These are phyloP conservation scores for Epizoanthus rinbou DNA, from an alignment of 92 coral and sea anemone genomes.

Conservation along the genomic window DNA sequence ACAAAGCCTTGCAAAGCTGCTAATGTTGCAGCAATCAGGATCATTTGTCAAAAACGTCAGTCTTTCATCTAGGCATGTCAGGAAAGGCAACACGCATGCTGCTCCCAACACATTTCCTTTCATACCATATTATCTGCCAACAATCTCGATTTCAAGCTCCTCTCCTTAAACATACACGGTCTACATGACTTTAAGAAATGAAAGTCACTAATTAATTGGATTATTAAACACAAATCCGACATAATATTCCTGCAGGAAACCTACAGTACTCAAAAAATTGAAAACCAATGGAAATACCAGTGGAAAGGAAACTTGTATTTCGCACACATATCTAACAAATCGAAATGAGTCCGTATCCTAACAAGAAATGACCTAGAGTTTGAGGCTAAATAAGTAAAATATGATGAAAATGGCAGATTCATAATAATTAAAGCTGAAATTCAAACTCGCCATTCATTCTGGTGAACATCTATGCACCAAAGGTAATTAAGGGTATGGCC, in stretches of 20 bases:
- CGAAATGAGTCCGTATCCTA: slow-evolving; percentile 39
- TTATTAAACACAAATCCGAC: slow-evolving; percentile 24
- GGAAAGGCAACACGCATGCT: slow-evolving; percentile 15
- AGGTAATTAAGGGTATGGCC: not conserved
- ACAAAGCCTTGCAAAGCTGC: not conserved
- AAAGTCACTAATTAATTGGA: slow-evolving; percentile 30
- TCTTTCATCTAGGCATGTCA: not conserved
- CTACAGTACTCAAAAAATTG: slow-evolving; percentile 42
- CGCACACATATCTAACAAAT: slow-evolving; percentile 44
- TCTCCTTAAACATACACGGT: slow-evolving; percentile 13
- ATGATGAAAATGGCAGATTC: slow-evolving; percentile 45
- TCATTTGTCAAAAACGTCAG: slow-evolving; percentile 29
- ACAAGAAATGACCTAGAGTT: slow-evolving; percentile 32
- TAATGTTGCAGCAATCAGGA: slow-evolving; percentile 16
- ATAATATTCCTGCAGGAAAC: slow-evolving; percentile 54
- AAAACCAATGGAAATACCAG: slow-evolving; percentile 43
- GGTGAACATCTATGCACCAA: slow-evolving; percentile 44
- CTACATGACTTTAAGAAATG: slow-evolving; percentile 20
- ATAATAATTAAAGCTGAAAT: slow-evolving; percentile 42
- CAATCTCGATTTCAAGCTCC: slow-evolving; percentile 21
- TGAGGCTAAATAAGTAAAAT: slow-evolving; percentile 16
- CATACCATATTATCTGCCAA: too few relatives aligned
- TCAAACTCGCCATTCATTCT: slow-evolving; percentile 31
- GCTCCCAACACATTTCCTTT: slow-evolving; percentile 34
- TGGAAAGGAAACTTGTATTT: slow-evolving; percentile 51